Base-by-base conservation (phyloP, 2,797 vertebrate genomes). In the Echiichthys vipera region DNA sequence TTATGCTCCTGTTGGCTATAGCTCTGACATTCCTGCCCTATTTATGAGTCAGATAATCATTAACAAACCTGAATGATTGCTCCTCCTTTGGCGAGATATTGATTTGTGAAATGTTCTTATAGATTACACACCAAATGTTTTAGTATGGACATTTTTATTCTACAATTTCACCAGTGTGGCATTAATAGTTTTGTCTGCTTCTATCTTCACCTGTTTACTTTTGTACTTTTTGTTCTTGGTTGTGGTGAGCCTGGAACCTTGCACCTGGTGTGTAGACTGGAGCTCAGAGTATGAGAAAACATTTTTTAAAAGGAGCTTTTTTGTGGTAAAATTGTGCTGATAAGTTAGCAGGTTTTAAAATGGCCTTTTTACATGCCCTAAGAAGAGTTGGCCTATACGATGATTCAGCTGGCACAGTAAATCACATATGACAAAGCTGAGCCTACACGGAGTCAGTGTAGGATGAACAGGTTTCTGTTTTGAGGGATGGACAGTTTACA, bases 401-500 rank as follows among this genome's bases (percentile, higher is more conserved):
- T 84, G 72, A 81, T 57, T 81, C 75, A 77, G 25, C 50, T 50
- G 47, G 15, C 24, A 37, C 22, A 18, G 24, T 80, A 67, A 65
- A 54, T 53, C 61, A 49, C 24, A 32, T 11, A 42, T 66, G 34
- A 69, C 42, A 7, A 24, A 53, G 47, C 42, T 18, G 25, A 42
- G 30, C 39, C 17, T 42, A 17, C 30, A 24, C 22, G 53, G 43
- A 57, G 36, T 29, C 55, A 37, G 29, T 15, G 71, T 43, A 54
- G 46, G 68, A 69, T 42, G 36, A 58, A 54, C 27, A 34, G 58
- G 49, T 42, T 71, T 71, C 27, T 63, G 53, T 64, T 51, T 55
- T 25, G 65, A 43, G 43, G 42, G n/a, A 2, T 15, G 5, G 7
- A 64, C 3, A 7, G 66, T 18, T 64, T 64, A 74, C 62, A 30